These are phyloP conservation scores for Gymnarchus niloticus DNA, from an alignment of 2,113 vertebrate species.

Conservation along the genomic window DNA sequence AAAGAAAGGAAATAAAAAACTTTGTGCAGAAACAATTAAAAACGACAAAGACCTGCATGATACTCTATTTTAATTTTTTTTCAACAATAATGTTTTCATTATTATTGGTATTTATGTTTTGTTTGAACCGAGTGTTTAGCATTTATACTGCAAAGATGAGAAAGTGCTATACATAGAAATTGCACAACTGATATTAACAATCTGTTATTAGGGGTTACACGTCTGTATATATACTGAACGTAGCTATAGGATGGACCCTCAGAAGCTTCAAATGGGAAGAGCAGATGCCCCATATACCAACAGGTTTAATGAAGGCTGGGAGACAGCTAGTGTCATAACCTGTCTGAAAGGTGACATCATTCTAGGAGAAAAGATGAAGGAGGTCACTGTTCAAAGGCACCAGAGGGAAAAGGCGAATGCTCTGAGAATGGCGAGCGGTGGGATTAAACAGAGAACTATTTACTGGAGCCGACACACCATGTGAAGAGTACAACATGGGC, in stretches of 20 bases:
- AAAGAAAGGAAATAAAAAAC: background rate
- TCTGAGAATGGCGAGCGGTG: background rate
- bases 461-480: background rate
- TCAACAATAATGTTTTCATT: background rate
- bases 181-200: background rate
- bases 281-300: background rate
- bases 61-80: background rate
- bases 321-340: background rate
- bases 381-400: background rate
- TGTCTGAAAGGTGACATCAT: background rate
- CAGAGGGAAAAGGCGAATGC: background rate
- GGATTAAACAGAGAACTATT: background rate
- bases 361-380: background rate
- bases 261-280: background rate
- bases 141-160: too few species aligned
- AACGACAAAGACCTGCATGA: background rate
- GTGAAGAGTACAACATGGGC: background rate
- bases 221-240: background rate
- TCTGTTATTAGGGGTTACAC: background rate
- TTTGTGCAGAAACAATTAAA: background rate
- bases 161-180: background rate
- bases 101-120: too few species aligned
- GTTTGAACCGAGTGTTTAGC: too few species aligned
- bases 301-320: background rate
- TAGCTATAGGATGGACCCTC: background rate